Base-by-base conservation (phyloP, 2,113 vertebrate genomes). In the Tragulus kanchil region DNA sequence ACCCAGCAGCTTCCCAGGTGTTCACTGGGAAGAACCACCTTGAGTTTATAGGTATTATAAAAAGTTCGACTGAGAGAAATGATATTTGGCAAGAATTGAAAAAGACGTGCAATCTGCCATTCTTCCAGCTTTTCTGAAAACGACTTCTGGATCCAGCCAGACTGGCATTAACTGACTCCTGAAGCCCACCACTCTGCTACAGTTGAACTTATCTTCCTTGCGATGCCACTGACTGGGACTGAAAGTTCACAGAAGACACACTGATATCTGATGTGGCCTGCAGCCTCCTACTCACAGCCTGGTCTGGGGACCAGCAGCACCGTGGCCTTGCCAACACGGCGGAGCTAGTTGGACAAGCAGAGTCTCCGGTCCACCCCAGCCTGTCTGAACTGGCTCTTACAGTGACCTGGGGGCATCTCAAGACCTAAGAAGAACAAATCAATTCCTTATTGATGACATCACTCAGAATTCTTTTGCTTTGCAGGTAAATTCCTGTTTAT, bases 271-370 rank as follows among this genome's bases (percentile, higher is more conserved):
- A 2, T 0, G 3, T 61, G 8, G 26, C 12, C 82, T 31, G 59
- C 5, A 58, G n/a, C 31, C 77, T 31, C 6, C 25, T 26, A 5
- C 23, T 8, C 3, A 12, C 2, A 12, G 45, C 1, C 2, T 1
- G 54, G 1, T 31, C 81, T 58, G 31, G 69, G 75, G 59, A 56
- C 56, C 6, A 23, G 31, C 11, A 3, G 10, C 3, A 7, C 0
- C 0, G 16, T 7, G 21, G 79, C 42, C 45, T 58, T 0, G 1
- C 42, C 15, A 23, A 13, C 9, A 0, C 15, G 0, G 42, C 50
- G 62, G 52, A 75, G 36, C 2, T 3, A 1, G 26, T 10, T 71
- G 48, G 26, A 31, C 52, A 6, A 3, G 25, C 15, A 50, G 56
- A 42, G 19, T 19, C 52, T 84, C 52, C 4, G 31, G 7, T 28